Evolutionary conservation across 2,113 vertebrate species (phyloP).

Genomic region (Vicugna pacos): DNA sequence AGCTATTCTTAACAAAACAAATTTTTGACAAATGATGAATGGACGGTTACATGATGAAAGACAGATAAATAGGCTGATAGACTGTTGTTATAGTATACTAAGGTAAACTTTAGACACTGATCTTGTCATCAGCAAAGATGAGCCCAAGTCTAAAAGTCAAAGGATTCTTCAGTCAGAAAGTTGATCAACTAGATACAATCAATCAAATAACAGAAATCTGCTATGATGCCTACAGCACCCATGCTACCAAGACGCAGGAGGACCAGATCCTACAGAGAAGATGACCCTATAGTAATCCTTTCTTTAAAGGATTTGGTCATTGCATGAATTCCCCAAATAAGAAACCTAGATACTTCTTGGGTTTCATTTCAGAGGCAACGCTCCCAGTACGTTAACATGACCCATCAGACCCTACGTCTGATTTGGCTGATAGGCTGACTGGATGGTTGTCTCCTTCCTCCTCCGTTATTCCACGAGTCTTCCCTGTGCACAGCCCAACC

Average conservation of each 20-base stretch:
- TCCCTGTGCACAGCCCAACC: fast-evolving
- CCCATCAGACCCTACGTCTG: neutral
- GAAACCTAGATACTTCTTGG: neutral
- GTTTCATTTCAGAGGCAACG: neutral
- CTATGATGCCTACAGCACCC: neutral
- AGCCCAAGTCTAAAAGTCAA: slow-evolving; percentile 14
- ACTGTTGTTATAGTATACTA: neutral
- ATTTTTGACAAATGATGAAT: neutral
- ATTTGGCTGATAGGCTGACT: neutral
- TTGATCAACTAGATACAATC: neutral
- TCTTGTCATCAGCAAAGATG: neutral
- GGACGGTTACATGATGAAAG: neutral
- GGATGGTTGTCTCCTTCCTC: neutral
- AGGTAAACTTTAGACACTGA: neutral
- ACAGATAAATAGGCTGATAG: neutral
- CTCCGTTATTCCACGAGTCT: neutral
- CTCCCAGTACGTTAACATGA: neutral
- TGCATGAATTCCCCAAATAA: neutral
- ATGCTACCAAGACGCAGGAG: neutral
- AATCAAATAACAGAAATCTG: neutral
- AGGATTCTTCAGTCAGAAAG: neutral
- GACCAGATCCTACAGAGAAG: neutral
- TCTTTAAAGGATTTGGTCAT: neutral
- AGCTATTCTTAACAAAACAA: slow-evolving; percentile 1
- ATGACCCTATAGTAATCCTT: neutral